Percentiles rank a stretch among this genome's conserved stretches.
phyloP scores from a whole-genome alignment of 1,140 invertebrate genomes.

The Hycleus phaleratus region DNA sequence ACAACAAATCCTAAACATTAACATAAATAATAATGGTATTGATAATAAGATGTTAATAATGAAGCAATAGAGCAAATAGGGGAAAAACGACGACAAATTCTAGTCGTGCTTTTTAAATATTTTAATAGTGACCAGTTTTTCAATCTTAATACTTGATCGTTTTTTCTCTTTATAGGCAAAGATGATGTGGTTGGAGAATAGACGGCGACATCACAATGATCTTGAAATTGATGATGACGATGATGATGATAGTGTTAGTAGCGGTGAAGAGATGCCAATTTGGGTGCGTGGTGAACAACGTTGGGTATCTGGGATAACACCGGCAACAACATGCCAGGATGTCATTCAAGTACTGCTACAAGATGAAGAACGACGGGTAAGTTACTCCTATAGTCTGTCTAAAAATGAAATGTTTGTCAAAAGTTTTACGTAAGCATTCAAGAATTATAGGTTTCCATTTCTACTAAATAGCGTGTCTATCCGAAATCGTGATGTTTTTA shows the following conservation, averaged over 20 bases:
- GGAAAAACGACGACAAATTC: background rate
- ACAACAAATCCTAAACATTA: background rate
- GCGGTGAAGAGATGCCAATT: conserved; percentile 63
- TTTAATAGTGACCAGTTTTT: background rate
- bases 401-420: too few species aligned
- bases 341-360: conserved; percentile 60
- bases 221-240: conserved; percentile 18
- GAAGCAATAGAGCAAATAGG: conserved; percentile 1
- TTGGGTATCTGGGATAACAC: conserved; percentile 69
- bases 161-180: conserved; percentile 14
- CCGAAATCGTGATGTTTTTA: too few species aligned
- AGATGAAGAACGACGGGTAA: conserved; percentile 40
- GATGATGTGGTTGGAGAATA: conserved; percentile 34
- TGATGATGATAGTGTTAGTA: conserved; percentile 35
- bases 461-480: too few species aligned
- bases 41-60: background rate
- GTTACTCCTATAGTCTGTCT: background rate
- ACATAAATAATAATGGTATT: background rate
- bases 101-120: background rate
- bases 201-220: conserved; percentile 9
- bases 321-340: conserved; percentile 69
- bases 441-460: too few species aligned
- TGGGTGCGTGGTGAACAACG: conserved; percentile 66
- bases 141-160: background rate
- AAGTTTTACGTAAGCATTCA: too few species aligned